phyloP scores from a whole-genome alignment of 2,797 vertebrate genomes.

The Bradypus variegatus region DNA sequence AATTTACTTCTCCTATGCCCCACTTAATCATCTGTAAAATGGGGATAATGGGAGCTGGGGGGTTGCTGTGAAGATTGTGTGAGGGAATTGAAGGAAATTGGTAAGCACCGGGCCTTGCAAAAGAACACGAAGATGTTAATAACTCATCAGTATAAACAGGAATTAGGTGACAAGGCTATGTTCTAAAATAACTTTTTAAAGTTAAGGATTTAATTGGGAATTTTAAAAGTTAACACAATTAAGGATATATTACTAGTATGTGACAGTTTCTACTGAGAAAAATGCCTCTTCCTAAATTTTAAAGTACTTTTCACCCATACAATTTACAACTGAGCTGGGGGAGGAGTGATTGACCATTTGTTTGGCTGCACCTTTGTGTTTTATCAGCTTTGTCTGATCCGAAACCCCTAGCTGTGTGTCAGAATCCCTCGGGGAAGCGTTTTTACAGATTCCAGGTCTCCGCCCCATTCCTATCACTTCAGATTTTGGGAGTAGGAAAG shows the following conservation, averaged over 20 bases:
- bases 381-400: not conserved
- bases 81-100: not conserved
- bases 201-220: not conserved
- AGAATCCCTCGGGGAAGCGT: not conserved
- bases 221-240: not conserved
- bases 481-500: not conserved
- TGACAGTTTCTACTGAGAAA: not conserved
- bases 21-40: not conserved
- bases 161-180: not conserved
- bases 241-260: not conserved
- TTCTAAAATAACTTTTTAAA: not conserved
- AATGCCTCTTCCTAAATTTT: not conserved
- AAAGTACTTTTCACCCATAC: not conserved
- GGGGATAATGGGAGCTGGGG: not conserved
- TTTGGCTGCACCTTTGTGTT: not conserved
- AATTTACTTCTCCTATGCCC: not conserved
- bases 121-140: not conserved
- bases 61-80: not conserved
- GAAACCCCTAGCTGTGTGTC: not conserved
- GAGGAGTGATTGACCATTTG: accelerated
- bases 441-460: not conserved
- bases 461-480: not conserved
- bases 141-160: not conserved
- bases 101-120: not conserved
- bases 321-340: accelerated